Conservation (phyloP, 2,797 vertebrate genomes). For the Scomberomorus guttatus region DNA sequence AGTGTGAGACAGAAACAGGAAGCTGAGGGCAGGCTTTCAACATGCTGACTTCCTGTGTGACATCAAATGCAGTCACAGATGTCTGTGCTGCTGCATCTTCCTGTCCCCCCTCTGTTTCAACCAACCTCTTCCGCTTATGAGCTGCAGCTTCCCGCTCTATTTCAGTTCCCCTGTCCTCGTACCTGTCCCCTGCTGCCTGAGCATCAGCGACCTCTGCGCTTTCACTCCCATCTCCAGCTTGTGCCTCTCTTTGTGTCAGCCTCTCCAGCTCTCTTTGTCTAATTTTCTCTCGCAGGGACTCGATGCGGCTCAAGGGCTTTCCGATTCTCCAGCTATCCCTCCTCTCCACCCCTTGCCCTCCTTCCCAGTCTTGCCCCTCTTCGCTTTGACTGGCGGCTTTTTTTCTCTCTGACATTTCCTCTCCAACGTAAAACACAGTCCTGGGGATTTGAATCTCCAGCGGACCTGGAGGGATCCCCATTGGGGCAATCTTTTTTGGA, state of each 20-base stretch:
- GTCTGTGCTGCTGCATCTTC: slow-evolving; percentile 73
- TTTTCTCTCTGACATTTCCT: slow-evolving; percentile 67
- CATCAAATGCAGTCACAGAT: slow-evolving; percentile 69
- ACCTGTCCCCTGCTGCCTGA: slow-evolving; percentile 29
- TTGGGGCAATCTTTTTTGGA: slow-evolving; percentile 44
- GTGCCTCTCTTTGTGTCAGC: slow-evolving; percentile 48
- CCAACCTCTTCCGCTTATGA: not conserved
- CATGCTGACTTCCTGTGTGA: slow-evolving; percentile 82
- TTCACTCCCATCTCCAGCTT: slow-evolving; percentile 38
- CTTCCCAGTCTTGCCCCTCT: slow-evolving; percentile 55
- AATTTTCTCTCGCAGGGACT: slow-evolving; percentile 84
- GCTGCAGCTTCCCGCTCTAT: slow-evolving; percentile 53
- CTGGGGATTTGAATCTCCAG: slow-evolving; percentile 80
- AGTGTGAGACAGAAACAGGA: slow-evolving; percentile 80
- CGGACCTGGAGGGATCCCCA: slow-evolving; percentile 21
- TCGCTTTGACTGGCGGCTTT: slow-evolving; percentile 33
- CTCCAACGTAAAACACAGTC: slow-evolving; percentile 84
- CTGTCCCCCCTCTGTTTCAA: slow-evolving; percentile 58
- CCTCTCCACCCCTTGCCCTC: slow-evolving; percentile 64
- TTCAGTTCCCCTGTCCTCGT: slow-evolving; percentile 50
- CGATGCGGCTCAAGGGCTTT: slow-evolving; percentile 81
- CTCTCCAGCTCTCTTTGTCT: slow-evolving; percentile 74
- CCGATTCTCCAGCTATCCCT: slow-evolving; percentile 82
- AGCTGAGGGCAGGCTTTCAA: slow-evolving; percentile 82
- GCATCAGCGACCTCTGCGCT: slow-evolving; percentile 25